Evolutionary conservation across 2,113 vertebrate genomes (phyloP), one percentile per base, ranked within the genome.

Genomic region (Nibea albiflora): DNA sequence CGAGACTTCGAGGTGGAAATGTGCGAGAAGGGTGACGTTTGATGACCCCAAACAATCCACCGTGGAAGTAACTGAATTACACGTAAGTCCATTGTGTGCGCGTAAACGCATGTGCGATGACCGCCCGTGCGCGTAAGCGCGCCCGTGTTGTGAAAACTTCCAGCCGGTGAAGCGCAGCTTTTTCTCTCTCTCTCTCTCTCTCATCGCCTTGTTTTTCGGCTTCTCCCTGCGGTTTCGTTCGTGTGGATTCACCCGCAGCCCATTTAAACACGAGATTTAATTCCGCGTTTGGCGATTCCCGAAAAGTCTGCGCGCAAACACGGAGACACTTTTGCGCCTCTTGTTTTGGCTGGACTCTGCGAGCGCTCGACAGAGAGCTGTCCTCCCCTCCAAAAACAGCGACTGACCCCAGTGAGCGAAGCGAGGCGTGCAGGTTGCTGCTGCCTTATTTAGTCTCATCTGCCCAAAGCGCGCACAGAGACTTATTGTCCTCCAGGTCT

Each of bases 371-470:
- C 80, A 81, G 76, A 6, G 20, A n/a, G 1, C 15, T 46, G 22
- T 5, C 52, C 16, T 57, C 67, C 58, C 47, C 63, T 54, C 60
- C 49, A 77, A 80, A 75, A 61, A 16, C 35, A 14, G 7, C 6
- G 2, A 46, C 44, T 46, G 44, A 46, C 44, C 35, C 28, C 35
- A 7, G 35, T 39, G 35, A 22, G 47, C 20, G 72, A 22, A 22
- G 9, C 5, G 2, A 0, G 10, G 53, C 19, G 9, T 4, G 24
- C n/a, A 24, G 12, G 20, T 26, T 20, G 19, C 4, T 16, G 19
- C 4, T 22, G 39, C 11, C n/a, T 44, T 10, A 22, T 47, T 49
- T 44, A 47, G 68, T 56, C 0, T 52, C 35, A 44, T 24, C 69
- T 2, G 16, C 11, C 20, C 16, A 4, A 24, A 31, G 39, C n/a